Evolutionary conservation across 2,797 vertebrate genomes (phyloP).

Genomic region (Chaenodraco wilsoni): DNA sequence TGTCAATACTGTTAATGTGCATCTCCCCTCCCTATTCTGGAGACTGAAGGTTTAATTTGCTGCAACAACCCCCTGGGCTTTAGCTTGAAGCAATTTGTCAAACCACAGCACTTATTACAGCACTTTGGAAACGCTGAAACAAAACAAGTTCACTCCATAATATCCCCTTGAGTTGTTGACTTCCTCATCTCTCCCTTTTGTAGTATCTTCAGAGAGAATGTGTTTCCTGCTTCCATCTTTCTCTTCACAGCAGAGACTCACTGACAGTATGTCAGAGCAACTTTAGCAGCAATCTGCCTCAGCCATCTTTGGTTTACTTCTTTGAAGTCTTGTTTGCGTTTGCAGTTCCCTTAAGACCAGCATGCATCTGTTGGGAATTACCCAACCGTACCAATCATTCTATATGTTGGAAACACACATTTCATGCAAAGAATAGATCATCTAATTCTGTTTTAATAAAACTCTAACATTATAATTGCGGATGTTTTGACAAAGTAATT

Average conservation of each 20-base stretch:
- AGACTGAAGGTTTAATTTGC: constrained; percentile 65
- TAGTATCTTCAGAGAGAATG: constrained; percentile 63
- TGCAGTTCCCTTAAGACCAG: constrained; percentile 52
- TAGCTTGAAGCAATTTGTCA: constrained; percentile 67
- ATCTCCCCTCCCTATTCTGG: constrained; percentile 16
- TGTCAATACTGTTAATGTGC: constrained; percentile 41
- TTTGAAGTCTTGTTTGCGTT: constrained; percentile 68
- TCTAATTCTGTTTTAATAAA: not conserved
- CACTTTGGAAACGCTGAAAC: constrained; percentile 63
- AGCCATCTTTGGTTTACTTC: constrained; percentile 60
- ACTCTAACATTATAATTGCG: not conserved
- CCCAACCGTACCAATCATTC: constrained; percentile 29
- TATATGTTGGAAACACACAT: constrained; percentile 20
- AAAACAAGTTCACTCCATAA: constrained; percentile 63
- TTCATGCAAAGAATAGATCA: not conserved
- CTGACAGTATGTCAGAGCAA: constrained; percentile 59
- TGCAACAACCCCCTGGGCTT: constrained; percentile 51
- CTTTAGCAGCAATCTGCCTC: constrained; percentile 61
- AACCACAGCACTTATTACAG: constrained; percentile 70
- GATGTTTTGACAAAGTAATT: not conserved
- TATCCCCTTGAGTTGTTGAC: constrained; percentile 67
- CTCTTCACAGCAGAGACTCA: constrained; percentile 44
- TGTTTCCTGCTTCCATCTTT: constrained; percentile 55
- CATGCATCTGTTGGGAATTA: constrained; percentile 40
- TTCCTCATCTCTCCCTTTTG: constrained; percentile 60